These are phyloP conservation scores for Protobothrops flavoviridis DNA, from an alignment of 2,113 vertebrate species.

Conservation along the genomic window DNA sequence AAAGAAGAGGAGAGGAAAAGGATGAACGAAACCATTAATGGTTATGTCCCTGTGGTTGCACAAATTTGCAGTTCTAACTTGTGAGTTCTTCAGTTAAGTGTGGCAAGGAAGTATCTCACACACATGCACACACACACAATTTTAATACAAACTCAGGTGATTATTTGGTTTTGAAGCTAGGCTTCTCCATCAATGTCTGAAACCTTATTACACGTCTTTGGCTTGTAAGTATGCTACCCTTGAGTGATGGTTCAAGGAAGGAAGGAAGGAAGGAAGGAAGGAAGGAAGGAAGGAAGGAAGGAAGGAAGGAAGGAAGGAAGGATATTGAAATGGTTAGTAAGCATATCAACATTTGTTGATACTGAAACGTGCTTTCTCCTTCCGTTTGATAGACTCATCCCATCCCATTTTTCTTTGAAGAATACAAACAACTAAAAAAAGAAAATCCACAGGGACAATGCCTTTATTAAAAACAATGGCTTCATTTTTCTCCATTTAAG, in stretches of 20 bases:
- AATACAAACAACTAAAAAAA: neutral
- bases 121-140: neutral
- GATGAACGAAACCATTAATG: slow-evolving; percentile 42
- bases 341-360: neutral
- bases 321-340: neutral
- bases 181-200: neutral
- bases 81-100: neutral
- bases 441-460: neutral
- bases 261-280: neutral
- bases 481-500: neutral
- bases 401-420: neutral
- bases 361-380: neutral
- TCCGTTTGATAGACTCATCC: neutral
- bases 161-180: neutral
- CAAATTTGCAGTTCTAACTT: slow-evolving; percentile 1
- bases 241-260: neutral
- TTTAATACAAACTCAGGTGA: neutral
- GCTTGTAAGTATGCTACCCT: neutral
- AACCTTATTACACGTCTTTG: neutral
- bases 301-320: neutral
- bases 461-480: neutral
- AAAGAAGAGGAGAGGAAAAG: neutral
- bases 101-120: neutral
- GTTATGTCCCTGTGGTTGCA: neutral
- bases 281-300: neutral